Percentiles rank a stretch among this genome's conserved stretches.
phyloP scores from a whole-genome alignment of 1,140 invertebrate genomes.

The Drosophila tani region DNA sequence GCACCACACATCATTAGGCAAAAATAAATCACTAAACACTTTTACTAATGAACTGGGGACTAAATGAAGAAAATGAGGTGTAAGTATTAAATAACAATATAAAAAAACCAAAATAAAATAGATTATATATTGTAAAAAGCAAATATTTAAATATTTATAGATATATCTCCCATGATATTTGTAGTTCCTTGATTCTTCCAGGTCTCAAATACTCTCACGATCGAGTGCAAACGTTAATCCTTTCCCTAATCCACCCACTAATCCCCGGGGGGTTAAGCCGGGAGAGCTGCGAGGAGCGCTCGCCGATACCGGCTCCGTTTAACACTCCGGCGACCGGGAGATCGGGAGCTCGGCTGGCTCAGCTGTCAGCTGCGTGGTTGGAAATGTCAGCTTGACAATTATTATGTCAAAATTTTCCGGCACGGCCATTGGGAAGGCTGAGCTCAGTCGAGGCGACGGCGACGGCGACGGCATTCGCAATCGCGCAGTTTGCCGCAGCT shows the following conservation, averaged over 20 bases:
- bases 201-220: neutral
- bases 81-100: neutral
- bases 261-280: conserved; percentile 22
- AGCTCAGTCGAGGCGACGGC: conserved; percentile 10
- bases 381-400: conserved; percentile 85
- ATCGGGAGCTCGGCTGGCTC: conserved; percentile 40
- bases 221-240: neutral
- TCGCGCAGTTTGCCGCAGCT: conserved; percentile 61
- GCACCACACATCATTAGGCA: neutral
- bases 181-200: neutral
- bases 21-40: too few relatives aligned
- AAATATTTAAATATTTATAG: neutral
- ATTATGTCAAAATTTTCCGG: conserved; percentile 83
- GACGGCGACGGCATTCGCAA: conserved; percentile 38
- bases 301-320: conserved; percentile 16
- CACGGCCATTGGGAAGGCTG: conserved; percentile 63
- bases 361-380: conserved; percentile 81
- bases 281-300: conserved; percentile 17
- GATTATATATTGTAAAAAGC: neutral
- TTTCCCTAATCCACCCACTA: conserved; percentile 6
- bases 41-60: too few relatives aligned
- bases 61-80: too few relatives aligned
- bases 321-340: conserved; percentile 17
- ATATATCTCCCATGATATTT: neutral
- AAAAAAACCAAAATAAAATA: neutral